Evolutionary conservation across 2,797 vertebrate genomes (phyloP).

Genomic region (Pangasius larnaudii): DNA sequence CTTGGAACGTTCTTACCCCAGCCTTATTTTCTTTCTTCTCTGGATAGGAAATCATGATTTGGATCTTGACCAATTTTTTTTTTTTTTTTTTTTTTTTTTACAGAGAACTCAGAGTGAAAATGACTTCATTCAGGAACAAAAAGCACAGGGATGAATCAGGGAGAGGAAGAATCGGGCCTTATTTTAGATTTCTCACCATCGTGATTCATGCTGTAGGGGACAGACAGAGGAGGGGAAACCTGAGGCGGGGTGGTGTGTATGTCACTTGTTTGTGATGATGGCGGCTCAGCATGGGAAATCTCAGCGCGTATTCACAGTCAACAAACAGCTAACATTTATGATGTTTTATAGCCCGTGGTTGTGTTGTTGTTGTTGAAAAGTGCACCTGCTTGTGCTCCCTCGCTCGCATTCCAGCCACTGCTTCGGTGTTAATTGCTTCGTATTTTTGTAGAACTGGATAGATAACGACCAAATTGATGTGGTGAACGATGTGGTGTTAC

Average conservation of each 20-base stretch:
- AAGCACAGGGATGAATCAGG: slow-evolving; percentile 28
- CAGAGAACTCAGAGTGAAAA: slow-evolving; percentile 32
- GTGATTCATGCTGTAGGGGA: slow-evolving; percentile 33
- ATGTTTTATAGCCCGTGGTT: neutral
- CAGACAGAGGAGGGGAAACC: slow-evolving; percentile 15
- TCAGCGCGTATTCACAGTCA: neutral
- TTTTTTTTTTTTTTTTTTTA: neutral
- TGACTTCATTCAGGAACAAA: slow-evolving; percentile 44
- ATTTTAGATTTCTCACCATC: slow-evolving; percentile 36
- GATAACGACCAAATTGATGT: neutral
- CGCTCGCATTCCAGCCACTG: neutral
- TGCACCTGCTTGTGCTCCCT: slow-evolving; percentile 34
- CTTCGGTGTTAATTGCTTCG: neutral
- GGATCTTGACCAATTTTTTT: slow-evolving; percentile 24
- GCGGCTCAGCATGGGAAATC: neutral
- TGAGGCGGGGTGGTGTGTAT: neutral
- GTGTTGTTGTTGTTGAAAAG: slow-evolving; percentile 10
- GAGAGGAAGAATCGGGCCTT: slow-evolving; percentile 24
- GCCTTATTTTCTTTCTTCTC: slow-evolving; percentile 2
- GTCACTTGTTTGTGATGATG: neutral
- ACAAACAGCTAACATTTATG: neutral
- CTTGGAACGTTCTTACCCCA: neutral
- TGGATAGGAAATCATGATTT: slow-evolving; percentile 30
- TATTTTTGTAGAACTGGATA: neutral
- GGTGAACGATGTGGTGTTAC: neutral